phyloP scores from a whole-genome alignment of 1,140 invertebrate genomes.

The Ruditapes philippinarum region DNA sequence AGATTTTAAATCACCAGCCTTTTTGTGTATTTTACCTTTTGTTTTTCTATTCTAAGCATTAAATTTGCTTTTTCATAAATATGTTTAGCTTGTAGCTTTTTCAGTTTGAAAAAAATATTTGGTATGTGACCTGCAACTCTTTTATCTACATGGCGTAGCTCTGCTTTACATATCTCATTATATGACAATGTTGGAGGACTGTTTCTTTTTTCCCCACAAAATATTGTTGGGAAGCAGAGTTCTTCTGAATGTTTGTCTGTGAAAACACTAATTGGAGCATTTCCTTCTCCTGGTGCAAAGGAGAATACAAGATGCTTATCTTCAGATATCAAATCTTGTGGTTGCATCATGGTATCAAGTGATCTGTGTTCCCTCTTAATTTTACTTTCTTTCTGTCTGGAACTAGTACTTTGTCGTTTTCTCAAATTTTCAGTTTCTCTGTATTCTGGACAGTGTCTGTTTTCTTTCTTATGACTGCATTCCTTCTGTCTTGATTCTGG shows the following conservation, averaged over 20 bases:
- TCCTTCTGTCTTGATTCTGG: not conserved
- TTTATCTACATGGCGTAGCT: not conserved
- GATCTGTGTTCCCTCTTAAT: conserved; percentile 15
- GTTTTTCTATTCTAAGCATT: conserved; percentile 49
- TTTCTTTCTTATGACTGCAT: not conserved
- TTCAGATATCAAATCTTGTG: not conserved
- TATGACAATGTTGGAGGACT: not conserved
- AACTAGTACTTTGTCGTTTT: not conserved
- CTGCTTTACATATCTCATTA: conserved; percentile 9
- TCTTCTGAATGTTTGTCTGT: conserved; percentile 54
- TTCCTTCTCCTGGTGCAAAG: conserved; percentile 63
- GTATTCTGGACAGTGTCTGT: not conserved
- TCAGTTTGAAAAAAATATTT: conserved; percentile 53
- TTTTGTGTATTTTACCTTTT: not conserved
- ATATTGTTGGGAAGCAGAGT: conserved; percentile 56
- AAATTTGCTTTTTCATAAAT: conserved; percentile 33
- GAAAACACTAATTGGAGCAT: conserved; percentile 49
- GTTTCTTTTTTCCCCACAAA: conserved; percentile 18
- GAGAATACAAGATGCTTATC: not conserved
- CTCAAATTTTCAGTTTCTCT: not conserved
- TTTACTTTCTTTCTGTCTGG: not conserved
- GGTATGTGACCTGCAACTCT: conserved; percentile 50
- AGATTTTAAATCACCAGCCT: conserved; percentile 11
- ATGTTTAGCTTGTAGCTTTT: conserved; percentile 24
- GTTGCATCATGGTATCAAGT: conserved; percentile 36